Percentiles rank a stretch among this genome's conserved stretches.
These are phyloP conservation scores for Musca vetustissima DNA, from an alignment of 1,140 invertebrate genomes.

Conservation along the genomic window DNA sequence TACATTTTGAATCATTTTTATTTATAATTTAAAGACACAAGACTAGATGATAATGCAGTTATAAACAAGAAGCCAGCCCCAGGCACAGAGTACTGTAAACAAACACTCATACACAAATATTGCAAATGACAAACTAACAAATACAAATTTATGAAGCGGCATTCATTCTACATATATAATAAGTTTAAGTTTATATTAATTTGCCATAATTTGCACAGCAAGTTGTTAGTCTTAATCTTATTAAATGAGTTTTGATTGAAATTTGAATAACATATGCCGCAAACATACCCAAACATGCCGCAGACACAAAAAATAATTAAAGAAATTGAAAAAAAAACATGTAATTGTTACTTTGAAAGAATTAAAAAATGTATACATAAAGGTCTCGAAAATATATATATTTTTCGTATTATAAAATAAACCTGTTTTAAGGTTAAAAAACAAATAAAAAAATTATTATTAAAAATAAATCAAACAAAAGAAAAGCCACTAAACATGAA, in stretches of 20 bases:
- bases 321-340: neutral
- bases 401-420: slow-evolving; percentile 27
- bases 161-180: neutral
- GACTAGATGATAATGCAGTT: no score
- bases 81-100: no score
- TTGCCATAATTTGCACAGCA: slow-evolving; percentile 54
- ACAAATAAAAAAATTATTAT: slow-evolving; percentile 16
- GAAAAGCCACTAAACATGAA: neutral
- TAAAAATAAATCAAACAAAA: slow-evolving; percentile 9
- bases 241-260: slow-evolving; percentile 15
- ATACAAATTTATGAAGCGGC: no score
- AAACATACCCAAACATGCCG: neutral
- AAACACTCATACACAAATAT: no score
- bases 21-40: no score
- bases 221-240: slow-evolving; percentile 37
- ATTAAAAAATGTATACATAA: slow-evolving; percentile 28
- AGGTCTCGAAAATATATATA: slow-evolving; percentile 32
- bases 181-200: slow-evolving; percentile 34
- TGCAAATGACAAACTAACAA: no score
- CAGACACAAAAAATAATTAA: neutral
- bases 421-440: slow-evolving; percentile 40
- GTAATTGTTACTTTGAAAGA: neutral
- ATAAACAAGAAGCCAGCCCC: no score
- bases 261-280: neutral
- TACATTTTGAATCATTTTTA: no score